Base-by-base conservation (phyloP, 2,888 invertebrate species). In the Mimachlamys varia region DNA sequence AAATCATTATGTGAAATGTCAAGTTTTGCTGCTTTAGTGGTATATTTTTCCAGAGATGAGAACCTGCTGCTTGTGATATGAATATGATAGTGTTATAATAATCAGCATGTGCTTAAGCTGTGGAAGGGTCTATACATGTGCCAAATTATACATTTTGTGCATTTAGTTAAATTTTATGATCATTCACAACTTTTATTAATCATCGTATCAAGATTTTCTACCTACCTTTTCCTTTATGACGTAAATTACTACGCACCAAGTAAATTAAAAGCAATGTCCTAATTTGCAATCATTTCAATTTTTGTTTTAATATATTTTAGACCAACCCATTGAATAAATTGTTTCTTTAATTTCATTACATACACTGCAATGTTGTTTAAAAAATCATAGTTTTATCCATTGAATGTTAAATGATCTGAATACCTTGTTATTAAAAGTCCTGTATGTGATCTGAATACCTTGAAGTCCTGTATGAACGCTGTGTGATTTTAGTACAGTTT, bases 91-190 rank as follows among this genome's bases (percentile, higher is more conserved):
- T 7, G 76, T 33, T 76, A 33, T 27, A 76, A 76, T 76, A 44
- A 76, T 76, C 33, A 7, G 15, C 27, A 27, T 76, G 33, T 76
- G 33, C 33, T 76, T 76, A 76, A 76, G 27, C 13, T 76, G 76
- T 76, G 22, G 5, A 27, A 62, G 22, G 27, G 22, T 76, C 22
- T 58, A 58, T 58, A 58, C 76, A 27, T 76, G 76, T 76, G 76
- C 76, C 76, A 76, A 76, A 76, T 5, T 76, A 22, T 76, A 76
- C 33, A 76, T 76, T 33, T 76, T 76, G 10, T 76, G 76, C 76
- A 76, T 76, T 76, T 76, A 27, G 33, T 76, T 76, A 15, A 33
- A 76, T 10, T 76, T 33, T 76, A 33, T 76, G 13, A 33, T n/a
- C 7, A 22, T 58, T 22, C 13, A 53, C 19, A 53, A 53, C 53